These are phyloP conservation scores for Pogoniulus pusillus DNA, from an alignment of 2,797 vertebrate genomes.

Conservation along the genomic window DNA sequence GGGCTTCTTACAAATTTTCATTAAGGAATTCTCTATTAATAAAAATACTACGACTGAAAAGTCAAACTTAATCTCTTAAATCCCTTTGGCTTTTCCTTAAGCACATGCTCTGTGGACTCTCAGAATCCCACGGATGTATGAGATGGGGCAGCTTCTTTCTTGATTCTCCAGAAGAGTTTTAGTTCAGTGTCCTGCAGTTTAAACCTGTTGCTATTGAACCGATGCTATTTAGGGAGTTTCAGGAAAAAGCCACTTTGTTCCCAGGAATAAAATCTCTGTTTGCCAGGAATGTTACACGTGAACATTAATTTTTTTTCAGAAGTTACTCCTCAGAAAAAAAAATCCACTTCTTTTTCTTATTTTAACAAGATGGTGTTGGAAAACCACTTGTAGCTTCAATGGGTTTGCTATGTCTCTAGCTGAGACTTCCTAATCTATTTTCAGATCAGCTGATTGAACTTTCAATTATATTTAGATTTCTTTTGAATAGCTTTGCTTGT, in stretches of 20 bases:
- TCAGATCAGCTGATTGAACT: neutral
- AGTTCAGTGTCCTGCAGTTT: neutral
- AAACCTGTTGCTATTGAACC: neutral
- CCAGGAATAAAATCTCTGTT: neutral
- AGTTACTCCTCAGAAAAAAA: neutral
- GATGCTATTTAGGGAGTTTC: neutral
- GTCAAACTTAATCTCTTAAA: neutral
- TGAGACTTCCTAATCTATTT: neutral
- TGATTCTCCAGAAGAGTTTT: neutral
- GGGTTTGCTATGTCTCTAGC: neutral
- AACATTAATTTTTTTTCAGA: neutral
- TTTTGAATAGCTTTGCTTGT: neutral
- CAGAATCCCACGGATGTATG: neutral
- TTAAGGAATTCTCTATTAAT: neutral
- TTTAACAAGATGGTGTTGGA: neutral
- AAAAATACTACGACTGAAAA: neutral
- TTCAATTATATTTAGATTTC: neutral
- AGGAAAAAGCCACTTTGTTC: neutral
- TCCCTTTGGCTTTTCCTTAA: neutral
- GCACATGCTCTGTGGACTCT: fast-evolving
- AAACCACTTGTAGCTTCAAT: neutral
- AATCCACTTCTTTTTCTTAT: neutral
- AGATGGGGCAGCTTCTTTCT: neutral
- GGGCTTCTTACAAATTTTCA: neutral
- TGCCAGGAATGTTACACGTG: neutral